Conservation (phyloP, 2,888 invertebrate species). For the Acleris holmiana region DNA sequence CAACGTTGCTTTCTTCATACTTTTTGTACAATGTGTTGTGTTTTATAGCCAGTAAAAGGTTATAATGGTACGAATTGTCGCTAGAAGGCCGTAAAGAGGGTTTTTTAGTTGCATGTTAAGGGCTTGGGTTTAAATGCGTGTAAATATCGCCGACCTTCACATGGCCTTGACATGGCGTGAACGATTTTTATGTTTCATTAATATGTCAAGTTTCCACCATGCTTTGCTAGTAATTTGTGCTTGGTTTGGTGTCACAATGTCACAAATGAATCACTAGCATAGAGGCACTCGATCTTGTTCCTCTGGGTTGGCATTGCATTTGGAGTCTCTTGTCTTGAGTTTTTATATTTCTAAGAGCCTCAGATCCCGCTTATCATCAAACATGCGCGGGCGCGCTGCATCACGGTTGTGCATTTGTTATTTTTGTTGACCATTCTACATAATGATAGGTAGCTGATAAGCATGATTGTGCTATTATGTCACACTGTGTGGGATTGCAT, state of each 20-base stretch:
- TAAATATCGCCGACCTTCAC: slow-evolving; percentile 10
- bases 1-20: slow-evolving; percentile 22
- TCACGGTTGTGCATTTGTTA: too few relatives aligned
- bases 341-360: too few relatives aligned
- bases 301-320: too few relatives aligned
- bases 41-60: slow-evolving; percentile 30
- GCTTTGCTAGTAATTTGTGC: neutral
- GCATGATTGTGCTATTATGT: too few relatives aligned
- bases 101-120: slow-evolving; percentile 28
- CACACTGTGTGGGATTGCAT: too few relatives aligned
- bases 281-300: too few relatives aligned
- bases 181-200: neutral
- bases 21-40: slow-evolving; percentile 35
- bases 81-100: slow-evolving; percentile 21
- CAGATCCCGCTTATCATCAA: too few relatives aligned
- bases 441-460: too few relatives aligned
- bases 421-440: too few relatives aligned
- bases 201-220: neutral
- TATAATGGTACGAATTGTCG: slow-evolving; percentile 24
- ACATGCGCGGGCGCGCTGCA: too few relatives aligned
- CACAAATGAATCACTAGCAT: too few relatives aligned
- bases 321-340: too few relatives aligned
- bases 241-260: neutral
- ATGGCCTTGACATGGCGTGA: slow-evolving; percentile 1
- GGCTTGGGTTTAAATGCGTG: slow-evolving; percentile 18